Conservation (phyloP, 2,797 vertebrate species). For the Labeo calbasu region DNA sequence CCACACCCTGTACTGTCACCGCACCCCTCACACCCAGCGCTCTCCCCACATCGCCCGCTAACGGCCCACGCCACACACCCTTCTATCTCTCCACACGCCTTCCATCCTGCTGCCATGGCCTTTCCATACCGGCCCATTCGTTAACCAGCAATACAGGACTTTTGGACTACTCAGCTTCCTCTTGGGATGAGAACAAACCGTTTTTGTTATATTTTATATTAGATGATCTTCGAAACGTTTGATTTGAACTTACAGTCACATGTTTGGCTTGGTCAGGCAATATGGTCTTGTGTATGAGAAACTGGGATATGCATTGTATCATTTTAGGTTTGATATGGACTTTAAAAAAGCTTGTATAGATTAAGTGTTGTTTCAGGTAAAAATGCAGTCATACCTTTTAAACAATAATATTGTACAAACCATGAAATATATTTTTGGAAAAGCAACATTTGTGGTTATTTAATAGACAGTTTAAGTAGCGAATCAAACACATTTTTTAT, state of each 20-base stretch:
- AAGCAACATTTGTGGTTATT: constrained; percentile 6
- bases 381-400: neutral
- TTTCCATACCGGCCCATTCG: constrained; percentile 92
- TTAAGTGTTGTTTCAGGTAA: neutral
- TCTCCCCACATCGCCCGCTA: constrained; percentile 61
- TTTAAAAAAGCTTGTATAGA: neutral
- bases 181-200: neutral
- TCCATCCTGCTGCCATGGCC: constrained; percentile 85
- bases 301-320: neutral
- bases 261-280: neutral
- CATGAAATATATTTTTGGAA: constrained; percentile 22
- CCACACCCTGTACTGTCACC: constrained; percentile 68
- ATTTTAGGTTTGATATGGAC: neutral
- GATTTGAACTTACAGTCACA: neutral
- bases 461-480: neutral
- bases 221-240: neutral
- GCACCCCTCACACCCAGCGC: constrained; percentile 68
- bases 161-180: neutral
- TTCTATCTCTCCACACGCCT: constrained; percentile 79
- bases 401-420: constrained; percentile 8
- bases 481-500: neutral
- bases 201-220: constrained; percentile 17
- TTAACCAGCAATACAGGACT: constrained; percentile 65
- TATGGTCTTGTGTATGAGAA: neutral
- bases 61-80: constrained; percentile 68